Evolutionary conservation across 2,797 vertebrate genomes (phyloP), one percentile per base, ranked within the genome.

Genomic region (Spinus olivaceus): DNA sequence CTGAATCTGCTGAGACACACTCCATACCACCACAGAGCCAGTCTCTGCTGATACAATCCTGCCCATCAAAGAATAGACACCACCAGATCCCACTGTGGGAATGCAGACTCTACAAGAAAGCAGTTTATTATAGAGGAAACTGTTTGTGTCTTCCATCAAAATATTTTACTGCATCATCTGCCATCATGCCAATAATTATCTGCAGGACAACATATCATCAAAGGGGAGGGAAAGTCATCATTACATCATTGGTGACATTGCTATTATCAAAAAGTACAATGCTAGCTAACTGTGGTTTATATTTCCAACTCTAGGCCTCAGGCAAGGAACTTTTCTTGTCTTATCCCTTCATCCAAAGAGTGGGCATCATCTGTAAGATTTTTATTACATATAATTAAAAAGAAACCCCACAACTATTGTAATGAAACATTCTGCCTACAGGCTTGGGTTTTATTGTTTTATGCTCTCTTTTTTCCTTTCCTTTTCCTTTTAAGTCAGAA

Each of bases 361-460:
- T n/a, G 35, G n/a, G 37, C 56, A 90, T 84, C 41, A 84, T 92
- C 92, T 85, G 70, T 53, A 93, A 85, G 64, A 28, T 84, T 95
- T 92, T 88, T 86, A 66, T 56, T 80, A 85, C 20, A 53, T 81
- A 72, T 54, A 89, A 94, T 90, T 94, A 84, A 91, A 92, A 92
- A 88, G 54, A 90, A 94, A 73, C 20, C 44, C 84, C 67, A 67
- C 60, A 87, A 80, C 67, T 80, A 81, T 21, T 63, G 65, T 57
- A 83, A 76, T n/a, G 66, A 92, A 92, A 79, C 59, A 92, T 86
- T 71, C 67, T 25, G 61, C 84, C 88, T 90, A 87, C 3, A 6
- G 69, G 39, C 53, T 44, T 35, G 47, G 23, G 49, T 42, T 95
- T 93, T 49, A 94, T 28, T 93, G 74, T 54, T 92, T 90, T 88